Evolutionary conservation across 1,140 invertebrate genomes (phyloP), one percentile per base, ranked within the genome.

Genomic region (Lerema accius): DNA sequence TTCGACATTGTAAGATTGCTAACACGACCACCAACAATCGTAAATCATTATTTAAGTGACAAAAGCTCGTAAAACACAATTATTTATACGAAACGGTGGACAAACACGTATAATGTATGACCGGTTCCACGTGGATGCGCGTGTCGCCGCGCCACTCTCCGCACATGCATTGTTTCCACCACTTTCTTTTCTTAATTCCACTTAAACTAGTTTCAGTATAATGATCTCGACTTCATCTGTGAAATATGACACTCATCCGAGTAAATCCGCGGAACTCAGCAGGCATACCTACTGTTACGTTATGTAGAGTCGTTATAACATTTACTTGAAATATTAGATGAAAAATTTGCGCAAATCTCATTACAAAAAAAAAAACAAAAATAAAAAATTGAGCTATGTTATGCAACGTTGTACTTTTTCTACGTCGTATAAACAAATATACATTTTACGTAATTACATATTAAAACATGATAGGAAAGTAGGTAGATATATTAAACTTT

Each of bases 131-230:
- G 56, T 65, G 62, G 69, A 68, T 65, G 67, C 58, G 45, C 56
- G 50, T 40, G 61, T 46, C 42, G 35, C 14, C 42, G 28, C 28
- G 58, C 61, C 40, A 42, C 49, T 69, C 56, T 63, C 73, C 16
- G 58, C 53, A 42, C n/a, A 32, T 45, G 53, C 69, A 76, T 78
- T 78, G 78, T 80, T 70, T 69, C 43, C 48, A 61, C 23, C 40
- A 73, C 76, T 78, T 78, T 80, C 78, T 70, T 78, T 78, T 81
- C 68, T 78, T 69, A 80, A 80, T 71, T 73, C 68, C 26, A 71
- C 65, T 66, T 49, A 70, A 61, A 61, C 35, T 58, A 53, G 60
- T 53, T 63, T 55, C 40, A 66, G 63, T 66, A 65, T 59, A 58
- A 58, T 58, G n/a, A 58, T 45, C 28, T 46, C 42, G 4, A 45